Conservation (phyloP, 2,888 invertebrate genomes). For the Eilema depressum region DNA sequence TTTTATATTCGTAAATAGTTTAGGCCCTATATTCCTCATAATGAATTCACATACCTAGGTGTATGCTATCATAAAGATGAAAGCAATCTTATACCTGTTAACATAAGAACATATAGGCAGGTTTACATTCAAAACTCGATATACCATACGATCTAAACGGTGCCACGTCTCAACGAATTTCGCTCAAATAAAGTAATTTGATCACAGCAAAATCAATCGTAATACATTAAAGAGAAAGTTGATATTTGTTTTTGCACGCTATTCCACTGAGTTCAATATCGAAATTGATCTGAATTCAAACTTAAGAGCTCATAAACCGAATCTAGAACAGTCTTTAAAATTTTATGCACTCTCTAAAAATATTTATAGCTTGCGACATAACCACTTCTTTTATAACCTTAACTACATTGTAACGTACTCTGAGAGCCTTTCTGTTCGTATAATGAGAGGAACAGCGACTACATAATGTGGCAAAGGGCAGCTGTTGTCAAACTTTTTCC, state of each 20-base stretch:
- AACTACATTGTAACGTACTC: constrained; percentile 14
- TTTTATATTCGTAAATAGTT: not conserved
- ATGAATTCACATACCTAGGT: too few species aligned
- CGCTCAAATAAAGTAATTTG: not conserved
- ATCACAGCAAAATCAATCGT: not conserved
- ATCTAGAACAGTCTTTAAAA: constrained; percentile 18
- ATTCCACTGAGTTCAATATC: constrained; percentile 6
- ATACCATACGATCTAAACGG: not conserved
- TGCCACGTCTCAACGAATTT: not conserved
- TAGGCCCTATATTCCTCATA: too few species aligned
- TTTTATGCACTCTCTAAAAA: constrained; percentile 11
- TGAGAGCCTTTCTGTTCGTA: constrained; percentile 15
- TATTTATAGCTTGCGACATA: constrained; percentile 8
- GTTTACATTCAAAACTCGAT: too few species aligned
- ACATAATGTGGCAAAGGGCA: constrained; percentile 35
- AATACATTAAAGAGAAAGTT: not conserved
- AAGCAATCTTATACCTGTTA: not conserved
- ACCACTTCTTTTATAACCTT: constrained; percentile 12
- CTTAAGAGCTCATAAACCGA: constrained; percentile 14
- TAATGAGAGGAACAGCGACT: constrained; percentile 23
- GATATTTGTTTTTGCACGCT: not conserved
- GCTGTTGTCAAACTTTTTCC: constrained; percentile 46
- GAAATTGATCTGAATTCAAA: constrained; percentile 10
- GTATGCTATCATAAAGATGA: not conserved
- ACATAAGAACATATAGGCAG: not conserved